Evolutionary conservation across 2,113 vertebrate genomes (phyloP), one percentile per base, ranked within the genome.

Genomic region (Miniopterus natalensis): DNA sequence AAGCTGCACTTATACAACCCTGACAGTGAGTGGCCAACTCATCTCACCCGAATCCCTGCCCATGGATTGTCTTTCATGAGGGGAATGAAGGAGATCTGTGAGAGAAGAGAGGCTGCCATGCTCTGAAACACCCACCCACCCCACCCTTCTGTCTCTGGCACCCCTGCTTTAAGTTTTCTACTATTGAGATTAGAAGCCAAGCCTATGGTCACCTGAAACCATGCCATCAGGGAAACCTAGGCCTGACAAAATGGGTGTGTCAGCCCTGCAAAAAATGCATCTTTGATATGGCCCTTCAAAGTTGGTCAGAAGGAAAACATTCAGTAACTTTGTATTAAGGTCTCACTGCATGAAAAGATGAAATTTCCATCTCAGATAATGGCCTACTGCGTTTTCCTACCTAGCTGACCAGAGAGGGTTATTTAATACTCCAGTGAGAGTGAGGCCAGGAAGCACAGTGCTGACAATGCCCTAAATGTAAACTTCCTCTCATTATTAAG

Each of bases 351-450:
- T 21, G 17, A 27, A 57, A 79, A 74, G 12, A 79, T 74, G 21
- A 83, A 93, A 95, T n/a, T 27, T 63, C 78, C 61, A 8, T 78
- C 21, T 81, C 70, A 77, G 45, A 45, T 91, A 45, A 57, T 20
- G 8, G 21, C 25, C 53, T 68, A 61, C 21, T 66, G 21, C 66
- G 47, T 61, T 73, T 88, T 73, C 20, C 36, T 73, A 18, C 27
- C 36, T 71, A 53, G 12, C 40, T 84, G 15, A 79, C 42, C 29
- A 59, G 18, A 71, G 73, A 57, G 20, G 59, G 2, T 45, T 47
- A 51, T 53, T 59, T 25, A 68, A 27, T 47, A 8, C 9, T 65
- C 61, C 29, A 66, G 5, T 40, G 27, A 83, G 53, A 78, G 77
- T n/a, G 53, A 71, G 17, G 1, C 42, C n/a, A 61, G 68, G 87